Evolutionary conservation across 2,113 vertebrate species (phyloP).

Genomic region (Danio rerio): GRCz12tu NC_133198.1:35580501-35581000

Average conservation of each 20-base stretch:
- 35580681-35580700: constrained; percentile 2
- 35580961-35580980: constrained; percentile 98
- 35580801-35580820: constrained; percentile 54
- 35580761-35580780: constrained; percentile 69
- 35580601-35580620: constrained; percentile 34
- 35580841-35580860: constrained; percentile 38
- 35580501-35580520: constrained; percentile 15
- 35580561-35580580: background rate
- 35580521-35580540: background rate
- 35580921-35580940: constrained; percentile 57
- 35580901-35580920: background rate
- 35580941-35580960: constrained; percentile 96
- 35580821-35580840: constrained; percentile 12
- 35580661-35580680: constrained; percentile 15
- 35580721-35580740: constrained; percentile 61
- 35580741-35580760: constrained; percentile 77
- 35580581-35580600: constrained; percentile 39
- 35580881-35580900: background rate
- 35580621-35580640: constrained; percentile 2
- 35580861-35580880: constrained; percentile 13
- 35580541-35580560: constrained; percentile 11
- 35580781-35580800: constrained; percentile 70
- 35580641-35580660: constrained; percentile 23
- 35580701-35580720: constrained; percentile 25
- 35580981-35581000: constrained; percentile 97